These are phyloP conservation scores for Busseola fusca DNA, from an alignment of 2,888 invertebrate genomes.

Conservation along the genomic window DNA sequence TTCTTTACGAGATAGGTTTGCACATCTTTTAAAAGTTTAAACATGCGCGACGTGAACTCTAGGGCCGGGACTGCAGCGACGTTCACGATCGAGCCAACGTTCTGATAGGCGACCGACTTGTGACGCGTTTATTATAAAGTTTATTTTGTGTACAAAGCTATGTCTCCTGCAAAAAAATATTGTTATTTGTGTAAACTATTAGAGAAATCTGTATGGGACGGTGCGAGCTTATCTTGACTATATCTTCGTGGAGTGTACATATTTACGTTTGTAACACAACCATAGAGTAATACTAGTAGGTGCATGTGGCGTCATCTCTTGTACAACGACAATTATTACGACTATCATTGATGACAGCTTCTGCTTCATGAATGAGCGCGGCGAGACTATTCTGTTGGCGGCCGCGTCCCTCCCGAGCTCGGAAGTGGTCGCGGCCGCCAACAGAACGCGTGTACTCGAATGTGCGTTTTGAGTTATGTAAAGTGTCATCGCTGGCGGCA, in stretches of 20 bases:
- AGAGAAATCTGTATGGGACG: constrained; percentile 7
- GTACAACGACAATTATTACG: constrained; percentile 9
- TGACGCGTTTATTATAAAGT: constrained; percentile 13
- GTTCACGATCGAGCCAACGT: not conserved
- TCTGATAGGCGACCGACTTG: constrained; percentile 3
- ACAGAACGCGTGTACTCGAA: not conserved
- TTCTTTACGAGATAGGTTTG: constrained; percentile 15
- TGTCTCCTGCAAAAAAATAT: constrained; percentile 29
- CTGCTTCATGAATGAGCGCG: not conserved
- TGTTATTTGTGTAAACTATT: constrained; percentile 24
- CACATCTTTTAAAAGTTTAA: constrained; percentile 13
- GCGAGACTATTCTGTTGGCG: not conserved
- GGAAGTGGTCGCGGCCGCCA: no score
- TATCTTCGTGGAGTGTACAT: not conserved
- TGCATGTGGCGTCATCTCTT: not conserved
- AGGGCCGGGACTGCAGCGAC: not conserved
- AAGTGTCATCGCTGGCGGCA: not conserved
- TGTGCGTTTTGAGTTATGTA: not conserved
- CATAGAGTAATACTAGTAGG: not conserved
- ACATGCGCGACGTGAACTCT: not conserved
- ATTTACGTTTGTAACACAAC: not conserved
- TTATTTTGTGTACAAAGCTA: constrained; percentile 44
- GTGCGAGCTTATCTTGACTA: constrained; percentile 4
- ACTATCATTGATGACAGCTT: not conserved
- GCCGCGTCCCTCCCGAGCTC: not conserved